Conservation (phyloP, 2,888 invertebrate genomes). For the Nasonia oneida region DNA sequence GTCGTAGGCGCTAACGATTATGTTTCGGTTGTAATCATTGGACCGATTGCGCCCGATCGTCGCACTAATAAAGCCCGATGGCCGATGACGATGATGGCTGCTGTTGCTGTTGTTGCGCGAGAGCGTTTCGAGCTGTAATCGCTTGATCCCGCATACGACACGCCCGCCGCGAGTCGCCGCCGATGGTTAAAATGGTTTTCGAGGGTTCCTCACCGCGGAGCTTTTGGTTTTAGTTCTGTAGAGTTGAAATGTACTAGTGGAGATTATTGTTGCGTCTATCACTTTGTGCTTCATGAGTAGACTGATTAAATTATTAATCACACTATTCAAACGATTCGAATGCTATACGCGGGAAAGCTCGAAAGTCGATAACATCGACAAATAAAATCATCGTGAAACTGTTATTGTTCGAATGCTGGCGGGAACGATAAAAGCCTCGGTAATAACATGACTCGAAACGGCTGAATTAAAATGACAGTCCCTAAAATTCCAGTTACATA, state of each 20-base stretch:
- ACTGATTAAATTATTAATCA: neutral
- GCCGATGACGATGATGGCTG: conserved; percentile 73
- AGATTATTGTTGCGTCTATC: neutral
- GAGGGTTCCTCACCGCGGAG: neutral
- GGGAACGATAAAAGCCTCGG: conserved; percentile 50
- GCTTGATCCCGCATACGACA: conserved; percentile 66
- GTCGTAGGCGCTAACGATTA: conserved; percentile 78
- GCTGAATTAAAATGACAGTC: conserved; percentile 50
- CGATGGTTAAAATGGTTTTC: neutral
- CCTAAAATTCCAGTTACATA: conserved; percentile 29
- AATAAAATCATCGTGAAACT: conserved; percentile 51
- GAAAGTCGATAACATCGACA: conserved; percentile 3
- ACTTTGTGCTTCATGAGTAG: no score
- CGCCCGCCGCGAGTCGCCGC: neutral
- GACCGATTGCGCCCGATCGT: conserved; percentile 77
- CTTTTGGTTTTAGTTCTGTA: neutral
- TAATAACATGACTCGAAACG: conserved; percentile 47
- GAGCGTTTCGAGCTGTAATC: conserved; percentile 65
- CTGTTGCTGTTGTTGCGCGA: neutral
- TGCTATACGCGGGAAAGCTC: neutral
- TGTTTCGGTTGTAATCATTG: conserved; percentile 78
- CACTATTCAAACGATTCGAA: neutral
- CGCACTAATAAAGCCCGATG: conserved; percentile 77
- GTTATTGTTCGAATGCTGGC: conserved; percentile 43
- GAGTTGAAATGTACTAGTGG: neutral